phyloP scores from a whole-genome alignment of 2,888 invertebrate species.

The Caenorhabditis uteleia region DNA sequence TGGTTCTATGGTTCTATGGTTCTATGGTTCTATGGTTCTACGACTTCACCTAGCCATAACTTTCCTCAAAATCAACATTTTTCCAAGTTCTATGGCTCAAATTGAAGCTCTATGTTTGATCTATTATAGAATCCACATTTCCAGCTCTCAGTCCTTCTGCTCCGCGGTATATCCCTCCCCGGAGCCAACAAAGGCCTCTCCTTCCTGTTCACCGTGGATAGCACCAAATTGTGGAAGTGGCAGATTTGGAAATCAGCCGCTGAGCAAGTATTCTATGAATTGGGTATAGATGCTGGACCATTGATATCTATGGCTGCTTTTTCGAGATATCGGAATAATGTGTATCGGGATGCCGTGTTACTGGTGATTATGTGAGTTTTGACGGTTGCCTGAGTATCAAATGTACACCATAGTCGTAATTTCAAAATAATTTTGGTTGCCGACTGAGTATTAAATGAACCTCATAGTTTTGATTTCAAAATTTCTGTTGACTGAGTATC shows the following conservation, averaged over 20 bases:
- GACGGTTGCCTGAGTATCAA: no score
- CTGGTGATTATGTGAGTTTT: slow-evolving; percentile 58
- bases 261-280: slow-evolving; percentile 71
- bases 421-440: no score
- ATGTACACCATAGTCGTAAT: no score
- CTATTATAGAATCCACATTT: background rate
- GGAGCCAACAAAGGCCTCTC: slow-evolving; percentile 62
- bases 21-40: no score
- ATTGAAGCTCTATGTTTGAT: background rate
- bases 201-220: slow-evolving; percentile 53
- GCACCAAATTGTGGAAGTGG: slow-evolving; percentile 50
- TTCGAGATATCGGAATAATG: slow-evolving; percentile 65
- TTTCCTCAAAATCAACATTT: no score
- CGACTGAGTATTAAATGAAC: no score
- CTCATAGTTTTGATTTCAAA: no score
- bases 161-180: slow-evolving; percentile 63
- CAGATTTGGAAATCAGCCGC: slow-evolving; percentile 72
- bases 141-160: slow-evolving; percentile 61
- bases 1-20: no score
- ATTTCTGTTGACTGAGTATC: no score
- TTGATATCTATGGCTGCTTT: slow-evolving; percentile 67
- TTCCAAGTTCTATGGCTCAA: no score
- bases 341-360: slow-evolving; percentile 64
- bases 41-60: no score
- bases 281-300: slow-evolving; percentile 70